Conservation (phyloP, 2,797 vertebrate species). For the Epinephelus coioides region DNA sequence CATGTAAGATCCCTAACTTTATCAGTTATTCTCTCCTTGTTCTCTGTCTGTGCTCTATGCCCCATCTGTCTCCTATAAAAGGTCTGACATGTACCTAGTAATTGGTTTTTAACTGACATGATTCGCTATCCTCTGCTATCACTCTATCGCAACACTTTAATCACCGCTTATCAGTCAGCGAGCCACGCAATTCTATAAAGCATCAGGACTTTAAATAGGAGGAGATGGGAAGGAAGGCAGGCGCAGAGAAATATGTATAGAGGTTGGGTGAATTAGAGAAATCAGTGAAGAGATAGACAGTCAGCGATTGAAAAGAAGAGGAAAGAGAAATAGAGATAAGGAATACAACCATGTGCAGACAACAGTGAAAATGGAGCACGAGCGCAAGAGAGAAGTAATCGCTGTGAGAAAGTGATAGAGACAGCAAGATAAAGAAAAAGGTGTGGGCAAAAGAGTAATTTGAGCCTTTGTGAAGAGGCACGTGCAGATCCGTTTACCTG, state of each 20-base stretch:
- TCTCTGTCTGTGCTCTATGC: slow-evolving; percentile 10
- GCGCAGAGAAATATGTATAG: slow-evolving; percentile 9
- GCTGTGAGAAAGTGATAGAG: slow-evolving; percentile 40
- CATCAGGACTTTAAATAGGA: slow-evolving; percentile 43
- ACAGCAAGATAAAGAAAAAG: slow-evolving; percentile 47
- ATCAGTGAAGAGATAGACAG: slow-evolving; percentile 38
- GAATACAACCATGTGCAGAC: background rate
- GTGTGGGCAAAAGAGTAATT: slow-evolving; percentile 48
- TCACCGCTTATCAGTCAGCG: slow-evolving; percentile 65
- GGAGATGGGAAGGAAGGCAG: slow-evolving; percentile 16
- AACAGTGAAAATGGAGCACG: slow-evolving; percentile 28
- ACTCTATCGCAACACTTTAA: slow-evolving; percentile 66
- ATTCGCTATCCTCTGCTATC: slow-evolving; percentile 60
- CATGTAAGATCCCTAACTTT: slow-evolving; percentile 13
- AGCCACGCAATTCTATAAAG: slow-evolving; percentile 46
- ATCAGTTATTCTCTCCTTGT: slow-evolving; percentile 18
- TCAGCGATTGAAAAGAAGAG: slow-evolving; percentile 12
- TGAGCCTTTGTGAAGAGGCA: slow-evolving; percentile 48
- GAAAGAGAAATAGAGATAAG: slow-evolving; percentile 50
- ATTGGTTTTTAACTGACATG: slow-evolving; percentile 73
- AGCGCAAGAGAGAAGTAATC: slow-evolving; percentile 36
- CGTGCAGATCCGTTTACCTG: slow-evolving; percentile 45
- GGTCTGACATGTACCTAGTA: slow-evolving; percentile 62
- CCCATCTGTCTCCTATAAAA: slow-evolving; percentile 58
- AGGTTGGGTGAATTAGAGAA: slow-evolving; percentile 38